phyloP scores from a whole-genome alignment of 1,140 invertebrate genomes.

The Heliconius himera region DNA sequence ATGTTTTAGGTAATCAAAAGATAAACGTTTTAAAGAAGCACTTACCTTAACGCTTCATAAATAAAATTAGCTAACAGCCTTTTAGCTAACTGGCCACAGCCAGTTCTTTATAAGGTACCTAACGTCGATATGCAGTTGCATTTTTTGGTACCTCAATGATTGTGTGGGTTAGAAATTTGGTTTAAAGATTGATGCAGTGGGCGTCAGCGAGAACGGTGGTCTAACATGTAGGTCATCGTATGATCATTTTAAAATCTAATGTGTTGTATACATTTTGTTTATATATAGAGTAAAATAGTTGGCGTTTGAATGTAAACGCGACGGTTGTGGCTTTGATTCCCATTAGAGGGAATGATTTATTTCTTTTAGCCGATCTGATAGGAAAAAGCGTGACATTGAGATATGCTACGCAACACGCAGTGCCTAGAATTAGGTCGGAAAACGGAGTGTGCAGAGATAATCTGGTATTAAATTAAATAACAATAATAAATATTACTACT shows the following conservation, averaged over 20 bases:
- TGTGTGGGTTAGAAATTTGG: conserved; percentile 3
- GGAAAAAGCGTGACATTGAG: too few relatives aligned
- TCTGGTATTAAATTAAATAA: too few relatives aligned
- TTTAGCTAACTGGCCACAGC: conserved; percentile 2
- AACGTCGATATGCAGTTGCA: not conserved
- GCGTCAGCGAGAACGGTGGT: not conserved
- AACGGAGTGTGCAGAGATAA: too few relatives aligned
- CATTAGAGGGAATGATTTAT: too few relatives aligned
- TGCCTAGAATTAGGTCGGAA: too few relatives aligned
- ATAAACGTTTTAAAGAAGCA: not conserved
- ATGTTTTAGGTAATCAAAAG: not conserved
- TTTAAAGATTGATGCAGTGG: not conserved
- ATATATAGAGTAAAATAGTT: too few relatives aligned
- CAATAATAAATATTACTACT: too few relatives aligned
- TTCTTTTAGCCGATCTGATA: too few relatives aligned
- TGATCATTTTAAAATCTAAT: not conserved
- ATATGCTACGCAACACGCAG: too few relatives aligned
- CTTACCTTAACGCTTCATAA: not conserved
- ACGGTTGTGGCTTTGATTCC: too few relatives aligned
- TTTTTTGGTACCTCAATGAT: not conserved
- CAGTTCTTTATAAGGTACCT: not conserved
- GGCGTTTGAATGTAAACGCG: too few relatives aligned
- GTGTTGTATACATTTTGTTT: too few relatives aligned
- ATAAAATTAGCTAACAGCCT: conserved; percentile 10
- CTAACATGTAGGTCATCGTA: conserved; percentile 1